These are phyloP conservation scores for Myrmecobius fasciatus DNA, from an alignment of 2,113 vertebrate species.

Conservation along the genomic window DNA sequence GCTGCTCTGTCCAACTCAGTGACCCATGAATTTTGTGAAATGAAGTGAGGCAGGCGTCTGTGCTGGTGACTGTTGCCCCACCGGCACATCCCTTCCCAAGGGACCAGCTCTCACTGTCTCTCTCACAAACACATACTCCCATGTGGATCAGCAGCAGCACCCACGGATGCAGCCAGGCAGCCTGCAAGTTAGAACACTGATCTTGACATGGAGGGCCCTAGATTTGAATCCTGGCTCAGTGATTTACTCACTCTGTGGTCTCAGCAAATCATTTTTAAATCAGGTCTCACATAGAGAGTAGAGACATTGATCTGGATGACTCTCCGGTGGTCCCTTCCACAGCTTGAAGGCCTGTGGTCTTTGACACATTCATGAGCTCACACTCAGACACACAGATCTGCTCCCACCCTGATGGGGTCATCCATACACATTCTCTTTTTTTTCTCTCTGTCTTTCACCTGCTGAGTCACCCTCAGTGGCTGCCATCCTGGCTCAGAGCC, in stretches of 20 bases:
- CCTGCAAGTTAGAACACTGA: neutral
- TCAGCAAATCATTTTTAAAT: neutral
- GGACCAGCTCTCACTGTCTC: neutral
- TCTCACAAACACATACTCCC: neutral
- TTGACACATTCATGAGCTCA: neutral
- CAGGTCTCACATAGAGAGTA: neutral
- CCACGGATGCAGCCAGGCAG: too few species aligned
- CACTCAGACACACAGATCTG: neutral
- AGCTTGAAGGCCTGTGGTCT: neutral
- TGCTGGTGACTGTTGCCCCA: neutral
- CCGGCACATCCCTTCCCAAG: neutral
- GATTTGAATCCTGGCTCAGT: neutral
- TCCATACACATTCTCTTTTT: too few species aligned
- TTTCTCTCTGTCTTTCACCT: too few species aligned
- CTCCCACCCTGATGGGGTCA: accelerated
- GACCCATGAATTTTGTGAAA: neutral
- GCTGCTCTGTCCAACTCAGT: neutral
- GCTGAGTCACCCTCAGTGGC: conserved; percentile 5
- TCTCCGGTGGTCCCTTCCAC: neutral
- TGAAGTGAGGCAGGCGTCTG: neutral
- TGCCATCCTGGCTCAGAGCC: neutral
- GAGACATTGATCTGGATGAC: neutral
- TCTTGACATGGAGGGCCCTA: neutral
- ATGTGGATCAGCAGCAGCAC: too few species aligned
- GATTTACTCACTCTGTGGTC: neutral